Base-by-base conservation (phyloP, 2,113 vertebrate species). In the Chelonoidis abingdonii region DNA sequence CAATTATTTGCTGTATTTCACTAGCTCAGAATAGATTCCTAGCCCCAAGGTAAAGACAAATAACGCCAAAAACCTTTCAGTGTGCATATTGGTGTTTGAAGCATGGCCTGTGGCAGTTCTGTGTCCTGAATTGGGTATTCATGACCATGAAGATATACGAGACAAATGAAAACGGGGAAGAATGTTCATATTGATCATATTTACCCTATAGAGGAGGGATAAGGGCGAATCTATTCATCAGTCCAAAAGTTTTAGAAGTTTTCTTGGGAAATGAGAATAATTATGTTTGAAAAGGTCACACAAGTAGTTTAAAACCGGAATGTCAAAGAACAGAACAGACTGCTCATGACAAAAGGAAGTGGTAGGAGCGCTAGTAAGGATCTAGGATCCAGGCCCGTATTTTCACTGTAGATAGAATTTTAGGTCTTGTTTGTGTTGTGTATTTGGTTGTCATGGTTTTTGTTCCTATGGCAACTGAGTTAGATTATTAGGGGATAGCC, bases 201-300 rank as follows among this genome's bases (percentile, higher is more conserved):
- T 81, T 87, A 38, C 47, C 82, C 52, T 5, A 4, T 24, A 25
- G 2, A 22, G 83, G 56, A 57, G 44, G 87, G 91, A 91, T 56
- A 94, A 94, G 69, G 57, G 72, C 86, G 94, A 89, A 80, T 76
- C 62, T 59, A 76, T 79, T 94, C 85, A 87, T 92, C 91, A 91
- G 91, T 91, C 87, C 75, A 62, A 86, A 90, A 88, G 72, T 8
- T 57, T 83, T 88, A 87, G 35, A 93, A 22, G 53, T 38, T 90
- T 87, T 75, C 5, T 1, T 44, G 57, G 53, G 59, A 90, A 94
- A 83, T 53, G 78, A 94, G 69, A 94, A 88, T 85, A 88, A 94
- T 89, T 83, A 10, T 25, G 25, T 94, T 89, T 96, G 87, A 82
- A 93, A 96, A 93, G 86, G 92, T 96, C 93, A 95, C 41, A 0